phyloP scores from a whole-genome alignment of 1,140 invertebrate species.

The Caenorhabditis latens region DNA sequence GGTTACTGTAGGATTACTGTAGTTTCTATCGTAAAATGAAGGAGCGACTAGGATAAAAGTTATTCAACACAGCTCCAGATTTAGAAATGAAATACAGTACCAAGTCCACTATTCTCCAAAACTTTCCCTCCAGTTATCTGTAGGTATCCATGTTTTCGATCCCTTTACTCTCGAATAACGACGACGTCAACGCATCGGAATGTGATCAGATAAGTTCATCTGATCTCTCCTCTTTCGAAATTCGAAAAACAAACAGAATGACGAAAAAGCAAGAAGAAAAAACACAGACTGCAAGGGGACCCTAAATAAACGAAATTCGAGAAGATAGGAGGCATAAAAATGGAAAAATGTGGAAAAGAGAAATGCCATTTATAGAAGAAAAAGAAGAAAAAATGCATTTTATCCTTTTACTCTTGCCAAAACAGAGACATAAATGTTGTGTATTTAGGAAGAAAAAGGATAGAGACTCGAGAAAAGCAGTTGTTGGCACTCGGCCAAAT shows the following conservation, averaged over 20 bases:
- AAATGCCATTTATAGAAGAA: slow-evolving; percentile 44
- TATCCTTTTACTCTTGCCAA: slow-evolving; percentile 46
- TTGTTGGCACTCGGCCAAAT: slow-evolving; percentile 52
- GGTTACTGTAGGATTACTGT: no score
- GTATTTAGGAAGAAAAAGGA: slow-evolving; percentile 44
- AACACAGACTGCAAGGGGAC: slow-evolving; percentile 15
- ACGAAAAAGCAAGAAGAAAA: slow-evolving; percentile 6
- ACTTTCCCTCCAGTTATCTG: no score
- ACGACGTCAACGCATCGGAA: no score
- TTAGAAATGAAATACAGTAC: no score
- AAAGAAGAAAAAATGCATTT: slow-evolving; percentile 38
- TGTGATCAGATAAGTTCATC: neutral
- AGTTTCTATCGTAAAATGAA: no score
- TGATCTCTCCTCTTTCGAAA: neutral
- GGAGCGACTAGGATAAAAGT: no score
- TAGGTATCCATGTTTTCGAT: no score
- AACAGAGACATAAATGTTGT: slow-evolving; percentile 45
- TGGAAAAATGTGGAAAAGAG: slow-evolving; percentile 5
- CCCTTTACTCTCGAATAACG: no score
- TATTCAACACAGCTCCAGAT: no score
- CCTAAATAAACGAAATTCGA: slow-evolving; percentile 49
- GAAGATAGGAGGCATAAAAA: slow-evolving; percentile 48
- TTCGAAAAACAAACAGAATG: slow-evolving; percentile 11
- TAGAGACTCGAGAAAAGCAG: slow-evolving; percentile 39
- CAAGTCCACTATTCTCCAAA: no score